Evolutionary conservation across 53 echinoderm and acorn worm genomes (phyloP).

Genomic region (Pentamera pediparva): DNA sequence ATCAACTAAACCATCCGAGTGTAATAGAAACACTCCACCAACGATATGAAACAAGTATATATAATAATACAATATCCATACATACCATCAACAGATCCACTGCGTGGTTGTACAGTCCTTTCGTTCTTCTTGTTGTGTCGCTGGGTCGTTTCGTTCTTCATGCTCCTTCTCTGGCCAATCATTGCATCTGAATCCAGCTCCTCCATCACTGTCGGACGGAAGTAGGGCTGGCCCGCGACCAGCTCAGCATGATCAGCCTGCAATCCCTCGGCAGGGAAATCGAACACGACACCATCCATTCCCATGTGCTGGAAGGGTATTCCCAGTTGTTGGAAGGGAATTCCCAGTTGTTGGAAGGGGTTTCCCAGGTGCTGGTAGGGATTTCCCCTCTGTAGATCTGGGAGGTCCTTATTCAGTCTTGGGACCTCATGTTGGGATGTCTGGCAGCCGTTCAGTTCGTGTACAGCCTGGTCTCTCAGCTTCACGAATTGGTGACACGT

Average conservation of each 20-base stretch:
- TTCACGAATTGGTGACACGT: slow-evolving; percentile 70
- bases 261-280: neutral
- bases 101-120: slow-evolving; percentile 1
- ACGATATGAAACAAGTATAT: no score
- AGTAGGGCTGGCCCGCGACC: neutral
- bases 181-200: slow-evolving; percentile 12
- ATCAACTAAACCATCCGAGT: no score
- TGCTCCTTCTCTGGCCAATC: slow-evolving; percentile 9
- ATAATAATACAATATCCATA: no score
- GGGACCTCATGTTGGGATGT: no score
- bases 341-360: neutral
- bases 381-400: neutral
- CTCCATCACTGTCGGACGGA: slow-evolving; percentile 14
- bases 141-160: slow-evolving; percentile 16
- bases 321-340: neutral
- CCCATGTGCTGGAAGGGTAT: neutral
- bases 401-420: neutral
- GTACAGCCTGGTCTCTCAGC: slow-evolving; percentile 57
- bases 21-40: no score
- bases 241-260: neutral
- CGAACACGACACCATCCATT: neutral
- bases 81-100: no score
- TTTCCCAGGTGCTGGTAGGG: neutral
- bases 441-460: slow-evolving; percentile 55
- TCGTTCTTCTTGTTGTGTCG: slow-evolving; percentile 21